phyloP scores from a whole-genome alignment of 2,888 invertebrate genomes.

The Timema podura region DNA sequence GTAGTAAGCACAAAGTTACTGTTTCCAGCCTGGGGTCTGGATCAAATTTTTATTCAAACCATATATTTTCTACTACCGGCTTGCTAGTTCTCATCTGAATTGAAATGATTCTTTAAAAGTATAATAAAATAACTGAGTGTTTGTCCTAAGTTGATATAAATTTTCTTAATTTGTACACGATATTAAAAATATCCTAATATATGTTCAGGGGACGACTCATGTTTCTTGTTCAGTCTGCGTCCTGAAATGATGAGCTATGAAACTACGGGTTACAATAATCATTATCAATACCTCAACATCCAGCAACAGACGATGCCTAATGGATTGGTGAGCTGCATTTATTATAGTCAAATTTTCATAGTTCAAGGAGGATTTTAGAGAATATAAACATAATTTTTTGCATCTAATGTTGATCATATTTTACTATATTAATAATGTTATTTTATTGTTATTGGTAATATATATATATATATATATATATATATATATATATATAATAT shows the following conservation, averaged over 20 bases:
- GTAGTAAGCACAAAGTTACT: neutral
- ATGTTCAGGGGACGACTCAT: conserved; percentile 57
- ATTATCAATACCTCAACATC: conserved; percentile 89
- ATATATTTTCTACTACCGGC: neutral
- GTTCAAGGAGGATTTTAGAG: too few species aligned
- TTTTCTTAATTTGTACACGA: too few species aligned
- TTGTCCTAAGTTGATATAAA: neutral
- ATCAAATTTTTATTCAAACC: neutral
- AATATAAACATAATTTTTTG: too few species aligned
- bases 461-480: too few species aligned
- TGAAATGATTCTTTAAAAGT: neutral
- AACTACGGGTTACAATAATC: conserved; percentile 78
- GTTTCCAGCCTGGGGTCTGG: neutral
- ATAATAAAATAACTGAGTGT: neutral
- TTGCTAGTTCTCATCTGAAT: neutral
- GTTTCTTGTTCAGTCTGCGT: conserved; percentile 79
- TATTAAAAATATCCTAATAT: too few species aligned
- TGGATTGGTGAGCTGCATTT: conserved; percentile 57
- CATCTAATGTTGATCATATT: too few species aligned
- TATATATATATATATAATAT: too few species aligned
- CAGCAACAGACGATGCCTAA: conserved; percentile 93
- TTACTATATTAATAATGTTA: too few species aligned
- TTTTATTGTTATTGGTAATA: too few species aligned
- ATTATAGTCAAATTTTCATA: too few species aligned
- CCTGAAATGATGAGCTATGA: conserved; percentile 76